Evolutionary conservation across 2,888 invertebrate genomes (phyloP).

Genomic region (Phengaris alcon): DNA sequence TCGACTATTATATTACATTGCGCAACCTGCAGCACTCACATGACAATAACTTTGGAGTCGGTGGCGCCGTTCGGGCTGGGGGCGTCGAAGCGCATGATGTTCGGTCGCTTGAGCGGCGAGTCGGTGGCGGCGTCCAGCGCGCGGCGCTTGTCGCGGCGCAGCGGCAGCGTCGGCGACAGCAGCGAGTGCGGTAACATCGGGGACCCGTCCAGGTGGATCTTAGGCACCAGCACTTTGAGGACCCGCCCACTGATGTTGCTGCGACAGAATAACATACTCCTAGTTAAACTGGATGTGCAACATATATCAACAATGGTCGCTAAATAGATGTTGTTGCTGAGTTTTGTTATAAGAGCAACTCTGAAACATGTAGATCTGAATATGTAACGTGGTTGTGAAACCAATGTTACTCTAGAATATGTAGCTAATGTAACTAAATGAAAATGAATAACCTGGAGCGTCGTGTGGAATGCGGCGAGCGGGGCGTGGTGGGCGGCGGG

Average conservation of each 20-base stretch:
- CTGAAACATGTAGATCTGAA: too few relatives aligned
- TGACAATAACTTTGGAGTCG: slow-evolving; percentile 57
- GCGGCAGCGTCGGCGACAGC: slow-evolving; percentile 21
- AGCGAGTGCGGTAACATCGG: not conserved
- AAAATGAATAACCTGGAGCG: slow-evolving; percentile 30
- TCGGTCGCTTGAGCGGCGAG: slow-evolving; percentile 41
- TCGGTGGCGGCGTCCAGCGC: slow-evolving; percentile 29
- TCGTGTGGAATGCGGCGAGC: slow-evolving; percentile 29
- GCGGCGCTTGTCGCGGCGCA: slow-evolving; percentile 15
- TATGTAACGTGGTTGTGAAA: not conserved
- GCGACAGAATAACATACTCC: not conserved
- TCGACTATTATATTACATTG: too few relatives aligned
- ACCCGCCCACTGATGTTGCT: slow-evolving; percentile 53
- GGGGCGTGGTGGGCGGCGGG: slow-evolving; percentile 39
- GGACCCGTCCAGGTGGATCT: slow-evolving; percentile 53
- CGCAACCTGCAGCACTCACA: slow-evolving; percentile 48
- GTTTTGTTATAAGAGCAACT: too few relatives aligned
- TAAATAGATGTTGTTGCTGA: too few relatives aligned
- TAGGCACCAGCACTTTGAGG: slow-evolving; percentile 64
- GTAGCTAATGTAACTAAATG: too few relatives aligned
- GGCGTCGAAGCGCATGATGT: slow-evolving; percentile 52
- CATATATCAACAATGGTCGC: too few relatives aligned
- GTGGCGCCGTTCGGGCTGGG: slow-evolving; percentile 71
- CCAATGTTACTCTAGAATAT: not conserved
- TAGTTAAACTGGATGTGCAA: too few relatives aligned